phyloP scores from a whole-genome alignment of 2,113 vertebrate genomes.

The Pavo muticus region DNA sequence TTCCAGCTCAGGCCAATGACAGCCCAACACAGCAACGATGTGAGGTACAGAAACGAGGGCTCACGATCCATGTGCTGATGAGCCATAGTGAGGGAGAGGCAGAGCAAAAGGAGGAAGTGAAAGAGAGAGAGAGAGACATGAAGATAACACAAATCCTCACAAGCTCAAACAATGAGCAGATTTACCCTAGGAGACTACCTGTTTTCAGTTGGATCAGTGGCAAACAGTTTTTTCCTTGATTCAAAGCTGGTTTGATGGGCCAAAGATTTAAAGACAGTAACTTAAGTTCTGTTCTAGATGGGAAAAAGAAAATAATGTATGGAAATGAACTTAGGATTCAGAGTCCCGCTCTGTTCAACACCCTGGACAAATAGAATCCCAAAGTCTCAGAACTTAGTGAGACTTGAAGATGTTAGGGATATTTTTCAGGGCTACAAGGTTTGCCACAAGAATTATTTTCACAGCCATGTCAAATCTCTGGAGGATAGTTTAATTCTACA shows the following conservation, averaged over 20 bases:
- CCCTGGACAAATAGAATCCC: background rate
- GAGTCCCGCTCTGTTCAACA: background rate
- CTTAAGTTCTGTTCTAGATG: background rate
- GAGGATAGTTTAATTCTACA: background rate
- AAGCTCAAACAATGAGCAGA: background rate
- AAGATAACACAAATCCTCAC: background rate
- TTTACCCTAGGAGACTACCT: background rate
- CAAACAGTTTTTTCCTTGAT: background rate
- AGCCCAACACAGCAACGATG: background rate
- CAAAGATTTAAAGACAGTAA: background rate
- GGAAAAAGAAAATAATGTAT: background rate
- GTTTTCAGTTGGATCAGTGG: accelerated
- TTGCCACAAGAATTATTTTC: background rate
- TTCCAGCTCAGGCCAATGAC: background rate
- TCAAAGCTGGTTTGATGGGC: background rate
- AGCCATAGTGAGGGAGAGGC: background rate
- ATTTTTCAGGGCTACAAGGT: background rate
- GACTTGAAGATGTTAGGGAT: background rate
- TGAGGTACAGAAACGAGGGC: background rate
- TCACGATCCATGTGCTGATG: accelerated
- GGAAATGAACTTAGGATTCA: background rate
- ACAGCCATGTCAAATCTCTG: background rate
- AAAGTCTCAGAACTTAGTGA: background rate
- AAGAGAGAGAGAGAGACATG: background rate
- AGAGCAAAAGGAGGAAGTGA: accelerated